phyloP scores from a whole-genome alignment of 2,113 vertebrate genomes.

The Alectura lathami region DNA sequence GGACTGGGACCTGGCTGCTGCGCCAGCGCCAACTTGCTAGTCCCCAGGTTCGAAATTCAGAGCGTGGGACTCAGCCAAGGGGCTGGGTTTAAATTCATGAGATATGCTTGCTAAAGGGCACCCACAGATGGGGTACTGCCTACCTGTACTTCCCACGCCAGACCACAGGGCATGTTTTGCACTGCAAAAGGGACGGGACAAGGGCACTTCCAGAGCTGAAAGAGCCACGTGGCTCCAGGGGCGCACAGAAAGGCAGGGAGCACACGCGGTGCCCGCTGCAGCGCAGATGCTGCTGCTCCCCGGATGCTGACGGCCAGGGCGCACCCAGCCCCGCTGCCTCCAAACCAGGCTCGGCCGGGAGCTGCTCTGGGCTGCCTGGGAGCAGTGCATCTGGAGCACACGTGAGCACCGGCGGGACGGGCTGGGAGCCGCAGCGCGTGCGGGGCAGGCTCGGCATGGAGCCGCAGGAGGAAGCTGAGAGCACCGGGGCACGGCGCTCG shows the following conservation, averaged over 20 bases:
- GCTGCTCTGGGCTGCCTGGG: neutral
- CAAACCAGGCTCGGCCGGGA: conserved; percentile 19
- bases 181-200: too few species aligned
- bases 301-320: neutral
- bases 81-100: neutral
- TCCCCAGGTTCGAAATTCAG: neutral
- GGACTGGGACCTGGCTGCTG: neutral
- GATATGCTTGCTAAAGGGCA: neutral
- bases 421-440: neutral
- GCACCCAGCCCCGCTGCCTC: neutral
- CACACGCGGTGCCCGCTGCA: fast-evolving
- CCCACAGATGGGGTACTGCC: neutral
- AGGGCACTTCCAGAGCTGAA: neutral
- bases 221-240: neutral
- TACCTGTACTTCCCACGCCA: neutral
- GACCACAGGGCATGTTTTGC: neutral
- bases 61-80: neutral
- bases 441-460: neutral
- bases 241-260: fast-evolving
- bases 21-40: neutral
- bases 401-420: neutral
- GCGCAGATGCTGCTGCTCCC: conserved; percentile 18
- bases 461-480: neutral
- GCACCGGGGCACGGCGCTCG: fast-evolving
- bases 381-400: conserved; percentile 39